Evolutionary conservation across 2,797 vertebrate species (phyloP).

Genomic region (Sphenodon punctatus): DNA sequence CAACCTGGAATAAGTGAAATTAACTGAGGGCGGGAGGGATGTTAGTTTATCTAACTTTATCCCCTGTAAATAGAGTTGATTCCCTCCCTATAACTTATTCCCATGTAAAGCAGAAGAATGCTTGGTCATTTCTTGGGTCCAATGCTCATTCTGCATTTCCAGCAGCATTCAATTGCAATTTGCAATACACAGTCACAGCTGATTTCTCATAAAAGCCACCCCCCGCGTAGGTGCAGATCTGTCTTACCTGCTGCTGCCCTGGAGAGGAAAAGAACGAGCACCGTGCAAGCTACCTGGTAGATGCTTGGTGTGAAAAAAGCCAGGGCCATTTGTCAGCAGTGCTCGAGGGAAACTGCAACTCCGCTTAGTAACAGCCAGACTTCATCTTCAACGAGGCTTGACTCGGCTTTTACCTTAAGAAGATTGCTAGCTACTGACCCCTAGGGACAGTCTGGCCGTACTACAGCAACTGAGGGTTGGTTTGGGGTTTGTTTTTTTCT

Average conservation of each 20-base stretch:
- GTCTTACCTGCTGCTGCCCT: slow-evolving; percentile 45
- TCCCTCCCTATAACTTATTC: background rate
- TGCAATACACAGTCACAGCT: rapidly evolving
- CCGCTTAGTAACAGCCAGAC: background rate
- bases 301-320: background rate
- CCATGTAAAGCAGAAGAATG: background rate
- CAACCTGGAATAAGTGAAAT: background rate
- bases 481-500: background rate
- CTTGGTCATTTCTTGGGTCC: background rate
- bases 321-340: background rate
- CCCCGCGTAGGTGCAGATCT: background rate
- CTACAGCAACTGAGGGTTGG: no score
- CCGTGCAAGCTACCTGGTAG: background rate
- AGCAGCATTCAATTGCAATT: background rate
- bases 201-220: background rate
- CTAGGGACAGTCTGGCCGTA: background rate
- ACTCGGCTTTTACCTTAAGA: background rate
- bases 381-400: background rate
- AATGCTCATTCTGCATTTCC: background rate
- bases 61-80: background rate
- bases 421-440: background rate
- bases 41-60: background rate
- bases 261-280: slow-evolving; percentile 3
- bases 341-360: background rate
- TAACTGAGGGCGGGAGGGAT: background rate